A percentile compares a stretch with the other conserved stretches of the same genome.
These are phyloP conservation scores for Chloebia gouldiae DNA, from an alignment of 2,113 vertebrate genomes.

Conservation along the genomic window DNA sequence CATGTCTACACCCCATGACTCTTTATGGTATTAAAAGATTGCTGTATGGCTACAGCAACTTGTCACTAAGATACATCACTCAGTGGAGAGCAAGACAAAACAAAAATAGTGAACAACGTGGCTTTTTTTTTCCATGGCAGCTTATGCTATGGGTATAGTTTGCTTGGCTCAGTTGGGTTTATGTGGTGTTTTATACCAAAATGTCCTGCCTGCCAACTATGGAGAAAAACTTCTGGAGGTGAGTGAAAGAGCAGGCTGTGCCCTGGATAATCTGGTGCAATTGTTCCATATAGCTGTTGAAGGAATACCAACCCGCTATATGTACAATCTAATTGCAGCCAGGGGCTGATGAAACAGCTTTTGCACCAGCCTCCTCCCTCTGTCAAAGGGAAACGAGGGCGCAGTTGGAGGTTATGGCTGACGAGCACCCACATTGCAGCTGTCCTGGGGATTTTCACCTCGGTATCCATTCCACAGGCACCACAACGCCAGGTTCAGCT, in stretches of 20 bases:
- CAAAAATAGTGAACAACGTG: not conserved
- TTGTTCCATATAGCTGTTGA: fast-evolving
- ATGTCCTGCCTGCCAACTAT: not conserved
- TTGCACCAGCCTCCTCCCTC: not conserved
- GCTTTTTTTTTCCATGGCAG: not conserved
- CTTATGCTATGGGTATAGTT: not conserved
- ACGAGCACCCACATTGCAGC: not conserved
- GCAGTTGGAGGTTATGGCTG: not conserved
- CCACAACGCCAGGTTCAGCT: not conserved
- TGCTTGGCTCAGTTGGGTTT: not conserved
- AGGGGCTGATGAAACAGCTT: not conserved
- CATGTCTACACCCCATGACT: not conserved
- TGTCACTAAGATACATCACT: slow-evolving; percentile 6
- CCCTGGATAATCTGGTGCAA: not conserved
- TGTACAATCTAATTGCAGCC: not conserved
- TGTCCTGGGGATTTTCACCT: not conserved
- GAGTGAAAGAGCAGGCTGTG: not conserved
- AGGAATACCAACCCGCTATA: not conserved
- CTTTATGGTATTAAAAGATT: not conserved
- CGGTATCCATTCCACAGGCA: not conserved
- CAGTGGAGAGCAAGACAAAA: not conserved
- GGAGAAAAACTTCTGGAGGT: not conserved
- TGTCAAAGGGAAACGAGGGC: not conserved
- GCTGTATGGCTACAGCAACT: not conserved
- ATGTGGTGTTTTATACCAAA: not conserved